phyloP scores from a whole-genome alignment of 2,113 vertebrate genomes.

The Corythornis madagascariensis region DNA sequence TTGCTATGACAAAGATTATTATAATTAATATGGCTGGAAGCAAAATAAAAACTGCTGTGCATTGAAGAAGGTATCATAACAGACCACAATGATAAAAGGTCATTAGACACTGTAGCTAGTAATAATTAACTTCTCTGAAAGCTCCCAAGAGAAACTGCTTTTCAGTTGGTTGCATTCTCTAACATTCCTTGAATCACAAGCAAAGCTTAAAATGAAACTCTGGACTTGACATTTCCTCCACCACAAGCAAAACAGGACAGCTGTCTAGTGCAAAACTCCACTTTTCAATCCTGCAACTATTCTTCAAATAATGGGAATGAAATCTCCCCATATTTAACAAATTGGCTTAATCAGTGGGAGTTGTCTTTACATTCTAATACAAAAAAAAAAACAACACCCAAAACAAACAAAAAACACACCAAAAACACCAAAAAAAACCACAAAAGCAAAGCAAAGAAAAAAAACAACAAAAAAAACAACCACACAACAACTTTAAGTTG shows the following conservation, averaged over 20 bases:
- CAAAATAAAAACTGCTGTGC: constrained; percentile 15
- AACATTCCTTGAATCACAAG: background rate
- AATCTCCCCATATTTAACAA: background rate
- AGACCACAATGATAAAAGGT: background rate
- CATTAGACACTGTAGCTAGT: background rate
- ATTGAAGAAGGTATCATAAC: background rate
- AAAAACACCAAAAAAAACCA: no score
- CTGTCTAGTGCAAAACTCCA: background rate
- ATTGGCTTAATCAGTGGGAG: background rate
- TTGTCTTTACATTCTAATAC: background rate
- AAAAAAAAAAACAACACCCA: background rate
- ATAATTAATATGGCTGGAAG: constrained; percentile 43
- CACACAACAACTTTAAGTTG: background rate
- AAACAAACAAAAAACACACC: no score
- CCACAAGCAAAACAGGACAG: background rate
- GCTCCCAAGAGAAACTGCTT: background rate
- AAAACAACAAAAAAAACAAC: no score
- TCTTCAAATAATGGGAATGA: background rate
- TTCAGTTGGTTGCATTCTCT: background rate
- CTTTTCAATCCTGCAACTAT: background rate
- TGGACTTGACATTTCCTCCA: background rate
- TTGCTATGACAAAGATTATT: constrained; percentile 36
- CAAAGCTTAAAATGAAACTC: background rate
- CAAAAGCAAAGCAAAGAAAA: no score
- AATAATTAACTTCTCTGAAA: constrained; percentile 10